These are phyloP conservation scores for Bursaphelenchus okinawaensis DNA, from an alignment of 2,888 invertebrate genomes.

Conservation along the genomic window DNA sequence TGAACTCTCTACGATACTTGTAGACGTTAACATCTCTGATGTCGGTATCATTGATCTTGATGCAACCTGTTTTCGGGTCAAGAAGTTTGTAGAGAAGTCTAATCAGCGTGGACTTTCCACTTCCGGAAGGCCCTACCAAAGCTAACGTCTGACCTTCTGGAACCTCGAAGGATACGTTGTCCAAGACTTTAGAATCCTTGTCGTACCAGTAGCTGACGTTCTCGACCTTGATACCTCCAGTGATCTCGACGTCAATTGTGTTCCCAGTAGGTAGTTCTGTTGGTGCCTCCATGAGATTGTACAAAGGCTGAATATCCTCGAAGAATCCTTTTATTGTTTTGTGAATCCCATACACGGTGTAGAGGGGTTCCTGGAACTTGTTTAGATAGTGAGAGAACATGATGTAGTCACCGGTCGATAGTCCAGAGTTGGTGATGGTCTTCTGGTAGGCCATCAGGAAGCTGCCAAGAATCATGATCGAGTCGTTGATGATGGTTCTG, in stretches of 20 bases:
- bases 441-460: background rate
- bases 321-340: background rate
- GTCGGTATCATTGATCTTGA: background rate
- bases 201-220: background rate
- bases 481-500: background rate
- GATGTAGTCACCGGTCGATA: background rate
- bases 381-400: background rate
- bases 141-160: background rate
- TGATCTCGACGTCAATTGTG: background rate
- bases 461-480: background rate
- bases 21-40: background rate
- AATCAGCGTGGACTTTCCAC: background rate
- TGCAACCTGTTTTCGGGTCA: background rate
- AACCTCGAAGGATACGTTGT: background rate
- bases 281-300: background rate
- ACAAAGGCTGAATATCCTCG: background rate
- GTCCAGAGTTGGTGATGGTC: background rate
- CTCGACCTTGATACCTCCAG: background rate
- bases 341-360: background rate
- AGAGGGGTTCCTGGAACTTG: background rate
- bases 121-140: background rate
- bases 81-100: background rate
- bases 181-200: background rate
- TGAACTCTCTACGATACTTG: background rate
- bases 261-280: background rate